Conservation (phyloP, 2,888 invertebrate species). For the Drosophila robusta region DNA sequence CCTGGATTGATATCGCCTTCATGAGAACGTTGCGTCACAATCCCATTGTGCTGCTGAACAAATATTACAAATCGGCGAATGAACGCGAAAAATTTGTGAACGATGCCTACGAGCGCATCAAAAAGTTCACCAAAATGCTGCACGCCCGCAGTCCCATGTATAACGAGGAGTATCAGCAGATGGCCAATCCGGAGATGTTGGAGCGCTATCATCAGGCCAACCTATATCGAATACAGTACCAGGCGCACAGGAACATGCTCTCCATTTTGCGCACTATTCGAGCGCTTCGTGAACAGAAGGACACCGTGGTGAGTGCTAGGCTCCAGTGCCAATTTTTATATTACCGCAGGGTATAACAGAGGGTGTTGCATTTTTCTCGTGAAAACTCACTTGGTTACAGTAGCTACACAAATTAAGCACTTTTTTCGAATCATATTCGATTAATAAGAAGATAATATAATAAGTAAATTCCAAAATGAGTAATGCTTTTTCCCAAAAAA, state of each 20-base stretch:
- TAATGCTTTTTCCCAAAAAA: too few relatives aligned
- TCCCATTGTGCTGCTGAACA: constrained; percentile 34
- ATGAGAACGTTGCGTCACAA: constrained; percentile 45
- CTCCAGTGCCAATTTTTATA: too few relatives aligned
- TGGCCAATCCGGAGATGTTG: constrained; percentile 4
- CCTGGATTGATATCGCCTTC: constrained; percentile 57
- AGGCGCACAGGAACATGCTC: constrained; percentile 68
- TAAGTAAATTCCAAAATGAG: too few relatives aligned
- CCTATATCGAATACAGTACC: constrained; percentile 63
- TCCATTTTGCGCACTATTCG: constrained; percentile 52
- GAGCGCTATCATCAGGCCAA: constrained; percentile 42
- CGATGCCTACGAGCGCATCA: constrained; percentile 19
- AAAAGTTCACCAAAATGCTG: constrained; percentile 60
- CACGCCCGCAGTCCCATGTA: constrained; percentile 71
- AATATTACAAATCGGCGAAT: constrained; percentile 10
- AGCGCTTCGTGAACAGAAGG: constrained; percentile 33
- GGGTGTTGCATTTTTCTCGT: too few relatives aligned
- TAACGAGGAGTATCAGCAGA: constrained; percentile 38
- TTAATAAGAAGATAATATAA: too few relatives aligned
- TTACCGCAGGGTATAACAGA: too few relatives aligned
- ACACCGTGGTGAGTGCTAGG: constrained; percentile 27
- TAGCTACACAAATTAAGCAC: too few relatives aligned
- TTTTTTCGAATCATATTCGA: too few relatives aligned
- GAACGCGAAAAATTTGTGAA: constrained; percentile 24
- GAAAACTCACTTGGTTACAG: too few relatives aligned